phyloP scores from a whole-genome alignment of 1,140 invertebrate species.

The Zophobas morio region DNA sequence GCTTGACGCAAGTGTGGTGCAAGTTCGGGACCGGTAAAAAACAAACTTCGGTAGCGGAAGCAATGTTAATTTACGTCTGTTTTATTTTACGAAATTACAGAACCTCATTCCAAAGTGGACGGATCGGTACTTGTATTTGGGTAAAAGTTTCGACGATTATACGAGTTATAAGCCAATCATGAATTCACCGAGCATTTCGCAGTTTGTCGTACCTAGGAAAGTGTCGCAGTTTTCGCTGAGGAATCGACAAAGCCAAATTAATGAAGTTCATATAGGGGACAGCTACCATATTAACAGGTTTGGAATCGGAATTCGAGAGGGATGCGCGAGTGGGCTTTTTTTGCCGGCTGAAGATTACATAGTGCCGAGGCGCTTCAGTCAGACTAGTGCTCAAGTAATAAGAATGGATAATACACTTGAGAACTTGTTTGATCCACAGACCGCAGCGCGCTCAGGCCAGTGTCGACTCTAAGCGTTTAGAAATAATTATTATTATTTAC shows the following conservation, averaged over 20 bases:
- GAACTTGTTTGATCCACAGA: too few species aligned
- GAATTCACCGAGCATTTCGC: conserved; percentile 28
- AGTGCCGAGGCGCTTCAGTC: conserved; percentile 48
- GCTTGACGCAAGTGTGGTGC: conserved; percentile 65
- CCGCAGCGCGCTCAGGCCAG: too few species aligned
- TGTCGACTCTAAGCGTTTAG: too few species aligned
- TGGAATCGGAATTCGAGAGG: conserved; percentile 68
- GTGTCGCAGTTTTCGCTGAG: conserved; percentile 13
- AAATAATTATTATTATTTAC: too few species aligned
- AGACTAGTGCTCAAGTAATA: conserved; percentile 23
- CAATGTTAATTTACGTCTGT: not conserved
- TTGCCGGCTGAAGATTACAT: conserved; percentile 61
- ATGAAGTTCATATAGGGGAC: conserved; percentile 37
- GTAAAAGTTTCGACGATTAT: conserved; percentile 58
- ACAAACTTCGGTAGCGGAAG: conserved; percentile 1
- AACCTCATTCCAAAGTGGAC: conserved; percentile 63
- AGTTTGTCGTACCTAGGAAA: conserved; percentile 47
- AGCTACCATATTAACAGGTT: conserved; percentile 65
- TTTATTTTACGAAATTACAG: conserved; percentile 50
- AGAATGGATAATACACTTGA: too few species aligned
- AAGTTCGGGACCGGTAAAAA: conserved; percentile 60
- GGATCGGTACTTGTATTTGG: conserved; percentile 68
- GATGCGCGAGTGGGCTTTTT: conserved; percentile 67
- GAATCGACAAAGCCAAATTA: conserved; percentile 21
- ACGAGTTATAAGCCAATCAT: conserved; percentile 51